These are phyloP conservation scores for Gopherus flavomarginatus DNA, from an alignment of 2,113 vertebrate genomes.

Conservation along the genomic window DNA sequence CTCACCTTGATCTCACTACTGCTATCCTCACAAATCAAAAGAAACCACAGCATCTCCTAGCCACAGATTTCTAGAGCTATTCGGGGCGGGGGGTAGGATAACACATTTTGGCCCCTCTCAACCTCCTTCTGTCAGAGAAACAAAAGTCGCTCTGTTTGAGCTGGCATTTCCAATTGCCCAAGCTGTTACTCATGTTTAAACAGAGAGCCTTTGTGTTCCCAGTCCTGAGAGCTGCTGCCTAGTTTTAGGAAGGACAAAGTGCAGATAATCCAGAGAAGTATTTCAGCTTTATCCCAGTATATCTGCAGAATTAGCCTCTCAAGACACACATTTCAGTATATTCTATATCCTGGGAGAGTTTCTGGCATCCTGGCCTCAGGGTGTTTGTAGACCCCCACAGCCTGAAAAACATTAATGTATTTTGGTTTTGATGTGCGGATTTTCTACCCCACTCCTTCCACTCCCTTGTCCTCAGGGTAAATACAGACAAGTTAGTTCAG, in stretches of 20 bases:
- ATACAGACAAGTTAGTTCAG: conserved; percentile 62
- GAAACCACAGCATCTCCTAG: background rate
- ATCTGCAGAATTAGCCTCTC: conserved; percentile 9
- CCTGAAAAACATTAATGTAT: background rate
- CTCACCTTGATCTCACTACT: conserved; percentile 24
- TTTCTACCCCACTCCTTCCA: conserved; percentile 51
- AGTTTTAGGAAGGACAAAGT: conserved; percentile 57
- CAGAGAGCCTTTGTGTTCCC: conserved; percentile 46
- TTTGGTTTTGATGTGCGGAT: conserved; percentile 7
- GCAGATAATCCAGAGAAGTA: conserved; percentile 61
- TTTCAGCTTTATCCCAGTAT: conserved; percentile 27
- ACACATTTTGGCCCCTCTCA: conserved; percentile 41
- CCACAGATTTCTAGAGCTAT: conserved; percentile 30
- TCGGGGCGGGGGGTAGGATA: conserved; percentile 38
- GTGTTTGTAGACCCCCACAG: background rate
- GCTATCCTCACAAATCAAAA: conserved; percentile 38
- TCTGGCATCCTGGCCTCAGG: background rate
- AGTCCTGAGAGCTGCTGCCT: conserved; percentile 10
- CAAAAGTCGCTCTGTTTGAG: conserved; percentile 63
- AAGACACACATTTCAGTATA: conserved; percentile 13
- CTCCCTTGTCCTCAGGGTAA: conserved; percentile 39
- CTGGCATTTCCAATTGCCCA: conserved; percentile 39
- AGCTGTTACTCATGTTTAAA: conserved; percentile 52
- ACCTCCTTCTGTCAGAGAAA: conserved; percentile 12
- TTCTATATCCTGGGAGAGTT: conserved; percentile 34